Evolutionary conservation across 2,888 invertebrate species (phyloP).

Genomic region (Volucella inanis): DNA sequence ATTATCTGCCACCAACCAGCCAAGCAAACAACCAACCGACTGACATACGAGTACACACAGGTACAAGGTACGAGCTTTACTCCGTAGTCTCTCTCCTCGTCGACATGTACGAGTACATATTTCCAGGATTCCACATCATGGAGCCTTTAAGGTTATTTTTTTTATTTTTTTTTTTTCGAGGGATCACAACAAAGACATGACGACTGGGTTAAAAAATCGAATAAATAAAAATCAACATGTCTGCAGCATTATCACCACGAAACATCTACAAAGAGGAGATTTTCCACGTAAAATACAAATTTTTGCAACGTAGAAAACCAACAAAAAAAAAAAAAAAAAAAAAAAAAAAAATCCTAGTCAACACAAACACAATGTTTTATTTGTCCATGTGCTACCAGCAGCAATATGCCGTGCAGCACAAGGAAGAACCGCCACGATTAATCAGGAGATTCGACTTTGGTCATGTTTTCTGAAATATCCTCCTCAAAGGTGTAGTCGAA

Average conservation of each 20-base stretch:
- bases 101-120: neutral
- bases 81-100: slow-evolving; percentile 1
- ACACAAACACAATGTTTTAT: slow-evolving; percentile 59
- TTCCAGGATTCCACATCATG: slow-evolving; percentile 27
- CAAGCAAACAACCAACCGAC: neutral
- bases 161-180: neutral
- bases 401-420: slow-evolving; percentile 32
- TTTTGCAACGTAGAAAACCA: neutral
- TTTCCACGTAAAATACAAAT: slow-evolving; percentile 3
- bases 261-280: slow-evolving; percentile 69
- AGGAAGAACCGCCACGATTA: slow-evolving; percentile 55
- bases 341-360: neutral
- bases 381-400: slow-evolving; percentile 65
- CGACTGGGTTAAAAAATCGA: slow-evolving; percentile 39
- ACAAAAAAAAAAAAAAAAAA: slow-evolving; percentile 11
- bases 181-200: slow-evolving; percentile 60
- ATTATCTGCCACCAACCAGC: slow-evolving; percentile 57
- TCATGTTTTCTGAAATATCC: slow-evolving; percentile 16
- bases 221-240: slow-evolving; percentile 74
- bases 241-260: slow-evolving; percentile 69
- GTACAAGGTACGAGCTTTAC: slow-evolving; percentile 1
- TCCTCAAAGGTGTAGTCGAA: slow-evolving; percentile 29
- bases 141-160: slow-evolving; percentile 33
- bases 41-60: neutral
- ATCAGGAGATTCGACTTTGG: slow-evolving; percentile 48